Evolutionary conservation across 1,140 invertebrate genomes (phyloP).

Genomic region (Armadillidium nasatum): DNA sequence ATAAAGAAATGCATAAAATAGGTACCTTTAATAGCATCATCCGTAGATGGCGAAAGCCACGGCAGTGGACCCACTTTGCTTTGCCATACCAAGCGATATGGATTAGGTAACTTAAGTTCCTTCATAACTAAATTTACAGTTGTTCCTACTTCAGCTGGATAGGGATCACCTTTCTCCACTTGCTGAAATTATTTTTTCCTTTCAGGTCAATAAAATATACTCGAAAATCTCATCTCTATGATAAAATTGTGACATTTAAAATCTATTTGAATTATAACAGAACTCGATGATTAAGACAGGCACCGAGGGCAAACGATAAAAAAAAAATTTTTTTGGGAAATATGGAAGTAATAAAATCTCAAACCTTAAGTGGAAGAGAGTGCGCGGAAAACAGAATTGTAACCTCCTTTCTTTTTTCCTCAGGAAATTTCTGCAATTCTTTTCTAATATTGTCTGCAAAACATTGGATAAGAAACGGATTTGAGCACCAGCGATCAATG

Average conservation of each 20-base stretch:
- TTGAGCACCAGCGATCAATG: slow-evolving; percentile 89
- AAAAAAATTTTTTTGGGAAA: too few relatives aligned
- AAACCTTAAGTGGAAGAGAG: slow-evolving; percentile 83
- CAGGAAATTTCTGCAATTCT: slow-evolving; percentile 71
- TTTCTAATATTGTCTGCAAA: slow-evolving; percentile 78
- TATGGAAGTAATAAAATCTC: background rate
- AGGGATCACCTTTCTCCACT: slow-evolving; percentile 87
- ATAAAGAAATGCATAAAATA: background rate
- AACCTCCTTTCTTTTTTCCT: slow-evolving; percentile 67
- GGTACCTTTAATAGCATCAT: slow-evolving; percentile 78
- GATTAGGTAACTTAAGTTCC: slow-evolving; percentile 69
- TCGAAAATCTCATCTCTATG: too few relatives aligned
- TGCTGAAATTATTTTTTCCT: slow-evolving; percentile 56
- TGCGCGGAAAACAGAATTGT: slow-evolving; percentile 94
- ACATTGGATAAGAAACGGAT: slow-evolving; percentile 74
- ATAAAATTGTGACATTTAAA: too few relatives aligned
- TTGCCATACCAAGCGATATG: slow-evolving; percentile 91
- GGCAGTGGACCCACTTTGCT: slow-evolving; percentile 92
- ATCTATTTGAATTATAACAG: too few relatives aligned
- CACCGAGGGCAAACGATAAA: too few relatives aligned
- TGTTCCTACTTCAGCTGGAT: slow-evolving; percentile 87
- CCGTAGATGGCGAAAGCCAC: slow-evolving; percentile 90
- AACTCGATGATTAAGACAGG: too few relatives aligned
- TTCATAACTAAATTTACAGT: slow-evolving; percentile 87
- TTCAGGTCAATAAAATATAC: too few relatives aligned